phyloP scores from a whole-genome alignment of 2,113 vertebrate genomes.

The Vulpes lagopus region DNA sequence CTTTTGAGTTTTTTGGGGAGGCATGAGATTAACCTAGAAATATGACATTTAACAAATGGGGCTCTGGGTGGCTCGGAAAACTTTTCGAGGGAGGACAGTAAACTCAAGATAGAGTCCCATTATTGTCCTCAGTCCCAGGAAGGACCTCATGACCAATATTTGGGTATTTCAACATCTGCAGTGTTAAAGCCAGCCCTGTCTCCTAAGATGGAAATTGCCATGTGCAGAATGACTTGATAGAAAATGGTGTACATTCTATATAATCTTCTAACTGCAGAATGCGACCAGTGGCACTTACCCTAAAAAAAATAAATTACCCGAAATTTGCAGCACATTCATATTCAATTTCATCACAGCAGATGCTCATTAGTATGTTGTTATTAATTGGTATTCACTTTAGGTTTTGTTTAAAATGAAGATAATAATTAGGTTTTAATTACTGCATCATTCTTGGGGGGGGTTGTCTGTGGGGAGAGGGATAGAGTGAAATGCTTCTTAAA shows the following conservation, averaged over 20 bases:
- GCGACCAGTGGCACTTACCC: slow-evolving; percentile 90
- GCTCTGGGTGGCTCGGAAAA: not conserved
- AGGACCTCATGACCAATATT: slow-evolving; percentile 61
- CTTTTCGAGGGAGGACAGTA: slow-evolving; percentile 23
- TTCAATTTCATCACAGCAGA: slow-evolving; percentile 95
- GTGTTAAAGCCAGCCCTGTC: slow-evolving; percentile 72
- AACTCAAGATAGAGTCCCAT: slow-evolving; percentile 60
- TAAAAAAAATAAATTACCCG: slow-evolving; percentile 92
- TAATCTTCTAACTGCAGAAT: slow-evolving; percentile 87
- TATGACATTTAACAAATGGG: not conserved
- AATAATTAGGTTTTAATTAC: slow-evolving; percentile 95
- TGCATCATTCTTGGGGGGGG: slow-evolving; percentile 88
- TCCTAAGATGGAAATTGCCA: slow-evolving; percentile 82
- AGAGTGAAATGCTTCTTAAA: slow-evolving; percentile 90
- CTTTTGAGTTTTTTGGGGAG: not conserved
- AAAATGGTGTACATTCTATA: slow-evolving; percentile 86
- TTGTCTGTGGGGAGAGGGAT: slow-evolving; percentile 77
- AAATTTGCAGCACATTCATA: slow-evolving; percentile 93
- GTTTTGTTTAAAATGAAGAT: slow-evolving; percentile 95
- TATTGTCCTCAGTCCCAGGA: slow-evolving; percentile 37
- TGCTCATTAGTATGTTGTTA: slow-evolving; percentile 95
- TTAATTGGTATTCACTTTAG: slow-evolving; percentile 95
- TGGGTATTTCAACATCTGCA: slow-evolving; percentile 71
- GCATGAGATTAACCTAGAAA: not conserved
- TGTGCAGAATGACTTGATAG: slow-evolving; percentile 79